phyloP scores from a whole-genome alignment of 1,140 invertebrate species.

The Phymastichus coffea region DNA sequence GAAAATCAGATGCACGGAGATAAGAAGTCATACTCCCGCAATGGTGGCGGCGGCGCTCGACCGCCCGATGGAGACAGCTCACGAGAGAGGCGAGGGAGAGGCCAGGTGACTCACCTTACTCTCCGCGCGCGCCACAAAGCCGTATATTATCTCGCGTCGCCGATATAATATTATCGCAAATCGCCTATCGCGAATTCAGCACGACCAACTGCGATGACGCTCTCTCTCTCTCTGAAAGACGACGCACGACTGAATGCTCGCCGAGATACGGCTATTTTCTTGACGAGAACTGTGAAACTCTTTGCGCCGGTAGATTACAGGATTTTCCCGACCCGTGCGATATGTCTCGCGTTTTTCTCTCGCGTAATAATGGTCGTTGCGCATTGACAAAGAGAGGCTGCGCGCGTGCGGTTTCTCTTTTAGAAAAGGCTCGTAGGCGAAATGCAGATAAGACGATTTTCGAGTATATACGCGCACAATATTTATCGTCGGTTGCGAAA shows the following conservation, averaged over 20 bases:
- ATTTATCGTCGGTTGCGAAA: too few species aligned
- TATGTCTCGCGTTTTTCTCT: neutral
- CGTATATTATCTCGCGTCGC: conserved; percentile 27
- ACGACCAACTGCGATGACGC: conserved; percentile 3
- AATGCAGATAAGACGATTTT: neutral
- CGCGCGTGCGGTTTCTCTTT: neutral
- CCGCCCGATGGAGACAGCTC: conserved; percentile 4
- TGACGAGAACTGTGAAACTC: neutral
- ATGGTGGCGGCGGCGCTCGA: too few species aligned
- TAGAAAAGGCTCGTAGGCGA: neutral
- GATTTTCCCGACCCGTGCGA: conserved; percentile 7
- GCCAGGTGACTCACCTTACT: conserved; percentile 5
- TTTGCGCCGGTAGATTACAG: conserved; percentile 1
- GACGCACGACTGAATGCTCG: conserved; percentile 23
- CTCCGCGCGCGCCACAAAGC: conserved; percentile 12
- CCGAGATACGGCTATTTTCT: conserved; percentile 16
- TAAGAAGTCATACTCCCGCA: too few species aligned
- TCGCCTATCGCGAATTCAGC: conserved; percentile 23
- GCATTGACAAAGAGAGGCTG: neutral
- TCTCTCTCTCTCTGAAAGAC: too few species aligned
- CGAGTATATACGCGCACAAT: neutral
- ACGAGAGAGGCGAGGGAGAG: neutral
- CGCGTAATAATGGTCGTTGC: neutral
- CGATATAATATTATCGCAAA: conserved; percentile 31
- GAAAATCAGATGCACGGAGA: conserved; percentile 9